Percentiles rank a stretch among this genome's conserved stretches.
Evolutionary conservation across 1,140 invertebrate species (phyloP).

Genomic region (Ephestia elutella): DNA sequence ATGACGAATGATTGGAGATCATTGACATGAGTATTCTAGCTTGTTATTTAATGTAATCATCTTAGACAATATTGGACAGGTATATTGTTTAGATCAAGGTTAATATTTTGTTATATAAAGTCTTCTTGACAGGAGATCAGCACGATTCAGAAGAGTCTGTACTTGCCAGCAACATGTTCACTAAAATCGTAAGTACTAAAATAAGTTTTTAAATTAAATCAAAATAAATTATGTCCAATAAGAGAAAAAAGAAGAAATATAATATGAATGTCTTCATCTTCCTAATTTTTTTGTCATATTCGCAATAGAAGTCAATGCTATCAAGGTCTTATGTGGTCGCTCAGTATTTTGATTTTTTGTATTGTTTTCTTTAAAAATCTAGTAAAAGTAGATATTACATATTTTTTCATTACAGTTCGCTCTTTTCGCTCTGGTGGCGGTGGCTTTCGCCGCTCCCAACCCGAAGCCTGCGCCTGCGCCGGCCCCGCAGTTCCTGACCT

Average conservation of each 20-base stretch:
- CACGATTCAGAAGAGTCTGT: constrained; percentile 24
- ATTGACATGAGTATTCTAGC: too few species aligned
- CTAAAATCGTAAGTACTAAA: constrained; percentile 16
- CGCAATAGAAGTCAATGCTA: too few species aligned
- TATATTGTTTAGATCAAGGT: constrained; percentile 41
- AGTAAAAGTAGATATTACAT: too few species aligned
- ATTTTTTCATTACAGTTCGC: constrained; percentile 37
- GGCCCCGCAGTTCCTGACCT: constrained; percentile 15
- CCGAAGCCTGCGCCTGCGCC: constrained; percentile 10
- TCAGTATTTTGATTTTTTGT: too few species aligned
- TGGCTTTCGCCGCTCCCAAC: constrained; percentile 30
- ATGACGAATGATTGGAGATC: constrained; percentile 3
- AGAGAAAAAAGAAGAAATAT: too few species aligned
- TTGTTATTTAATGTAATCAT: too few species aligned
- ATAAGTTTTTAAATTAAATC: too few species aligned
- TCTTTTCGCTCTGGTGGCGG: constrained; percentile 56
- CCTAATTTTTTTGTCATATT: too few species aligned
- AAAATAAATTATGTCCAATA: too few species aligned
- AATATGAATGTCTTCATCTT: too few species aligned
- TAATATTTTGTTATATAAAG: constrained; percentile 34
- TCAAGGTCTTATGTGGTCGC: too few species aligned
- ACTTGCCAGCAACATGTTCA: constrained; percentile 35
- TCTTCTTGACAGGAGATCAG: constrained; percentile 8
- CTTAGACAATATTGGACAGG: constrained; percentile 25
- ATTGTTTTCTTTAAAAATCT: too few species aligned